Evolutionary conservation across 2,797 vertebrate genomes (phyloP).

Genomic region (Gymnoscopelus braueri): DNA sequence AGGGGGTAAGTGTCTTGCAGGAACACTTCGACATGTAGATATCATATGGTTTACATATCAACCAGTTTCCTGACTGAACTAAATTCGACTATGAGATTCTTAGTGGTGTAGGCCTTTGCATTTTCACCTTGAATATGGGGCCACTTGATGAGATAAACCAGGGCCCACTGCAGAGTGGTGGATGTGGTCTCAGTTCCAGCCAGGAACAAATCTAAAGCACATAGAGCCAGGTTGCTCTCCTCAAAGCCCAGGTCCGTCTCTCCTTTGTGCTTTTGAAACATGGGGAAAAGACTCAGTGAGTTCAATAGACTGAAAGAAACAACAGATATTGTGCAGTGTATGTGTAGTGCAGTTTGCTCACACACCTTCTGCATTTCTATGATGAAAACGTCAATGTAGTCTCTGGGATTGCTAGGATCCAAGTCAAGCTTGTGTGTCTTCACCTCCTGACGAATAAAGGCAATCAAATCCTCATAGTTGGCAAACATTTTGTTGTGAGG

Average conservation of each 20-base stretch:
- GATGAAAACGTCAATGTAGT: conserved; percentile 85
- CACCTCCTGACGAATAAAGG: conserved; percentile 74
- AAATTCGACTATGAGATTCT: no score
- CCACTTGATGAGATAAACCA: conserved; percentile 83
- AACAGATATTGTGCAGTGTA: not conserved
- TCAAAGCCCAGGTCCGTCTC: conserved; percentile 67
- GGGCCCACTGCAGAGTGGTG: conserved; percentile 86
- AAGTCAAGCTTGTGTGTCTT: conserved; percentile 78
- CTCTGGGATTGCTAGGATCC: conserved; percentile 74
- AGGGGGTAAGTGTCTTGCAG: no score
- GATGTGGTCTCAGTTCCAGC: conserved; percentile 89
- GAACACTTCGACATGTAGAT: no score
- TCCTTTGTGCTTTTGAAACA: conserved; percentile 41
- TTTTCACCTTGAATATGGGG: conserved; percentile 90
- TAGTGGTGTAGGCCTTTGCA: no score
- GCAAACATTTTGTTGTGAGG: conserved; percentile 77
- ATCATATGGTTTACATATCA: no score
- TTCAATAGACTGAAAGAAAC: no score
- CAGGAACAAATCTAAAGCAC: conserved; percentile 84
- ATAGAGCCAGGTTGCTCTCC: conserved; percentile 79
- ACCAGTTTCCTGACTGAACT: no score
- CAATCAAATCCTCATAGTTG: conserved; percentile 65
- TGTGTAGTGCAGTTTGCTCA: not conserved
- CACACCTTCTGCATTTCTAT: conserved; percentile 79
- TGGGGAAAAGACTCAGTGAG: no score